Evolutionary conservation across 2,113 vertebrate genomes (phyloP).

Genomic region (Petrocephalus zakoni): DNA sequence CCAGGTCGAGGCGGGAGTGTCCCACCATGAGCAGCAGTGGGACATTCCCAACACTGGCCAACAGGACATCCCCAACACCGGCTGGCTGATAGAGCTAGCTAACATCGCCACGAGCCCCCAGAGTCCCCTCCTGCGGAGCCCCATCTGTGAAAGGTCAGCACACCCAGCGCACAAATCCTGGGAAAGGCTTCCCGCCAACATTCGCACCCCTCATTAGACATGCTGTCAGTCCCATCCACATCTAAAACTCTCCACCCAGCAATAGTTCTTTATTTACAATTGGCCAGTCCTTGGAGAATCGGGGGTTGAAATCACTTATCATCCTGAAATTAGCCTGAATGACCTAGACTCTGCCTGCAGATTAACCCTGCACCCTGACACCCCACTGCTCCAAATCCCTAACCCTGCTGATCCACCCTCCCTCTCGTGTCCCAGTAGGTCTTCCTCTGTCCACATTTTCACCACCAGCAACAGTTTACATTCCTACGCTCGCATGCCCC

Average conservation of each 20-base stretch:
- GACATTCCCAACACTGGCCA: constrained; percentile 62
- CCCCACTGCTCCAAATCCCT: constrained; percentile 28
- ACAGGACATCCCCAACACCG: constrained; percentile 65
- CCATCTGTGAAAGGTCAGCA: constrained; percentile 79
- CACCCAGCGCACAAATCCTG: background rate
- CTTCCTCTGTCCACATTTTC: constrained; percentile 95
- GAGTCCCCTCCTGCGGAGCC: constrained; percentile 88
- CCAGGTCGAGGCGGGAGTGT: constrained; percentile 78
- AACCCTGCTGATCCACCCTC: background rate
- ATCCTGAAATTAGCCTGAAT: background rate
- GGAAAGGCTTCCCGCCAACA: background rate
- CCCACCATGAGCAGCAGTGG: constrained; percentile 81
- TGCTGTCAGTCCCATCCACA: background rate
- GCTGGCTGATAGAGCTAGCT: constrained; percentile 92
- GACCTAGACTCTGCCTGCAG: background rate
- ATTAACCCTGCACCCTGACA: background rate
- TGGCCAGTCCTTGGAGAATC: background rate
- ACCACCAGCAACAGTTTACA: constrained; percentile 99
- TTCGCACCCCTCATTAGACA: background rate
- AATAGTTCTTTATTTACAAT: background rate
- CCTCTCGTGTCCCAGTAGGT: constrained; percentile 53
- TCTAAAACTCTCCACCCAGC: background rate
- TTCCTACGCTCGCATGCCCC: constrained; percentile 96
- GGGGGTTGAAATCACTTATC: background rate
- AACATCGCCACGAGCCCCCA: constrained; percentile 96